Evolutionary conservation across 1,140 invertebrate species (phyloP).

Genomic region (Periplaneta americana): DNA sequence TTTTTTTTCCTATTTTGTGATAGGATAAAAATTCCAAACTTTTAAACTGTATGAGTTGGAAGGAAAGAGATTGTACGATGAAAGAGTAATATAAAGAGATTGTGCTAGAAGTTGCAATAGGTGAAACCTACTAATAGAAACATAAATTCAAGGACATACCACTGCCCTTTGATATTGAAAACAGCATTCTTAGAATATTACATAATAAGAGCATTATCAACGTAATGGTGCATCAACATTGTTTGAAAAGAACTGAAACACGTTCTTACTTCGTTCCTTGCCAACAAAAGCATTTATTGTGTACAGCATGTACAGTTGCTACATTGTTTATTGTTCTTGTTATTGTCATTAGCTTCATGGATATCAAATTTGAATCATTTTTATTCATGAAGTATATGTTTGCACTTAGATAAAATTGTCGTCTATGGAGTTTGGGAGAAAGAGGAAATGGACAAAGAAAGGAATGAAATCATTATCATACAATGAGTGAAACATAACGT

Average conservation of each 20-base stretch:
- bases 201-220: background rate
- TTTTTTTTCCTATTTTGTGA: too few relatives aligned
- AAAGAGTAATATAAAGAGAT: too few relatives aligned
- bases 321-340: background rate
- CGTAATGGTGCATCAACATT: background rate
- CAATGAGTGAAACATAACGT: too few relatives aligned
- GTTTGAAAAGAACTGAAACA: background rate
- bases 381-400: background rate
- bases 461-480: background rate
- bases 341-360: background rate
- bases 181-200: too few relatives aligned
- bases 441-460: background rate
- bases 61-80: background rate
- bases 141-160: background rate
- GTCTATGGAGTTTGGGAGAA: background rate
- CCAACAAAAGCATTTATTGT: background rate
- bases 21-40: background rate
- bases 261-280: background rate
- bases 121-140: too few relatives aligned
- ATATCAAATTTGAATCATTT: background rate
- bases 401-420: background rate
- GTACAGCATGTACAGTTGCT: background rate
- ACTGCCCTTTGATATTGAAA: background rate
- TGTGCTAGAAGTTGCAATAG: too few relatives aligned
- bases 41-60: background rate